Evolutionary conservation across 2,113 vertebrate genomes (phyloP).

Genomic region (Bos taurus): ARS-UCD2.0 NC_037342.1:15184001-15184500

Average conservation of each 20-base stretch:
- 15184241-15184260: conserved; percentile 16
- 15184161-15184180: background rate
- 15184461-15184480: background rate
- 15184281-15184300: background rate
- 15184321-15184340: background rate
- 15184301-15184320: background rate
- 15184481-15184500: background rate
- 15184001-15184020: background rate
- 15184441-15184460: background rate
- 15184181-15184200: background rate
- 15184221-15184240: background rate
- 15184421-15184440: background rate
- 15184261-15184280: background rate
- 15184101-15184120: background rate
- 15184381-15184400: background rate
- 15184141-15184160: background rate
- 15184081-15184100: background rate
- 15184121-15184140: background rate
- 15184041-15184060: background rate
- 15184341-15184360: background rate
- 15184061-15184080: background rate
- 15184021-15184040: background rate
- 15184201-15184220: conserved; percentile 5
- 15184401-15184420: background rate
- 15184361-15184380: background rate